Evolutionary conservation across 2,888 invertebrate species (phyloP).

Genomic region (Amphipyra berbera): DNA sequence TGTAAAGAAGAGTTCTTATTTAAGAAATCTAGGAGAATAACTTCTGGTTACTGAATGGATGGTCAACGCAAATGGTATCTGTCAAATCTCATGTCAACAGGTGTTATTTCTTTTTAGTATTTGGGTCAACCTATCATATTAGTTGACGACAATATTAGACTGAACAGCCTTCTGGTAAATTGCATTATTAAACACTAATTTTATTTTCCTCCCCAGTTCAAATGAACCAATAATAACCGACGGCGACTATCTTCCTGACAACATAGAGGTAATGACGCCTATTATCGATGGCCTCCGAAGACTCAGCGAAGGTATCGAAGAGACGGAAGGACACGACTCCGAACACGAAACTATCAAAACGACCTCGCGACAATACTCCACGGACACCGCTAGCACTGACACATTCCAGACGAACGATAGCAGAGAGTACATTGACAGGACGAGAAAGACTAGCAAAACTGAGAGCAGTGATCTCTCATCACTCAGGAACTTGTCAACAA

Average conservation of each 20-base stretch:
- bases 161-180: too few relatives aligned
- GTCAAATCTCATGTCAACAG: too few relatives aligned
- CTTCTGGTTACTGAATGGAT: too few relatives aligned
- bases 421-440: slow-evolving; percentile 60
- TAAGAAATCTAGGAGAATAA: too few relatives aligned
- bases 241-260: slow-evolving; percentile 85
- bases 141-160: too few relatives aligned
- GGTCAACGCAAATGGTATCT: too few relatives aligned
- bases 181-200: too few relatives aligned
- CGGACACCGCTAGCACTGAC: slow-evolving; percentile 73
- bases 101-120: too few relatives aligned
- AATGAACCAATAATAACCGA: slow-evolving; percentile 82
- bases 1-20: too few relatives aligned
- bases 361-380: slow-evolving; percentile 55
- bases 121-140: too few relatives aligned
- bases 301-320: slow-evolving; percentile 70
- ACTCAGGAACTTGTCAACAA: slow-evolving; percentile 83
- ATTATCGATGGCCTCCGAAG: slow-evolving; percentile 84
- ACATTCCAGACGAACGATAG: slow-evolving; percentile 78
- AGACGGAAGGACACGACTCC: slow-evolving; percentile 65
- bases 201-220: slow-evolving; percentile 67
- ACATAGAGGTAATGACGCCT: slow-evolving; percentile 86
- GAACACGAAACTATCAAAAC: slow-evolving; percentile 55
- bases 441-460: slow-evolving; percentile 78
- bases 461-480: slow-evolving; percentile 80